These are phyloP conservation scores for Pseudobourletiella spinata DNA, from an alignment of 1,140 invertebrate genomes.

Conservation along the genomic window DNA sequence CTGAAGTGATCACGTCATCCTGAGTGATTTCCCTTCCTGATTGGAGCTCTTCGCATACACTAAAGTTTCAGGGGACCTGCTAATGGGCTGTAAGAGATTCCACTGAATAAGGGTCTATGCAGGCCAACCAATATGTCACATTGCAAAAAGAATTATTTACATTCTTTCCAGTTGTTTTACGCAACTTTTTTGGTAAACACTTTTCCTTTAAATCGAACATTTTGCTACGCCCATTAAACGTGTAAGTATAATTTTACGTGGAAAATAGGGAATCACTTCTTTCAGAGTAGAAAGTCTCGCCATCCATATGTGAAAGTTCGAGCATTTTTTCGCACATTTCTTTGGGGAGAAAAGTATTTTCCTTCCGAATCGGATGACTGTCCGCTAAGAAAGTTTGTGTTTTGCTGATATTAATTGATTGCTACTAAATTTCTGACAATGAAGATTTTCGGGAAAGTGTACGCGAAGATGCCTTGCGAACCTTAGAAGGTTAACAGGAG, in stretches of 20 bases:
- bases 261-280: slow-evolving; percentile 19
- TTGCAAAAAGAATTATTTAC: too few relatives aligned
- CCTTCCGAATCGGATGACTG: slow-evolving; percentile 34
- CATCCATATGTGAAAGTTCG: slow-evolving; percentile 43
- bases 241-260: slow-evolving; percentile 15
- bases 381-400: too few relatives aligned
- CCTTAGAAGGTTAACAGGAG: background rate
- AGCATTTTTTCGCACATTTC: slow-evolving; percentile 64
- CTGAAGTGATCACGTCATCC: too few relatives aligned
- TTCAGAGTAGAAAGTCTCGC: slow-evolving; percentile 16
- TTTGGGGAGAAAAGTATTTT: slow-evolving; percentile 52
- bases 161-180: too few relatives aligned
- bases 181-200: too few relatives aligned
- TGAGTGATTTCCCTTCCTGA: background rate
- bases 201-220: background rate
- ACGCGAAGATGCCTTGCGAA: background rate
- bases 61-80: slow-evolving; percentile 30
- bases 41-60: slow-evolving; percentile 6
- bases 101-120: too few relatives aligned
- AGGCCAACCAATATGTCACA: too few relatives aligned
- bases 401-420: too few relatives aligned
- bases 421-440: background rate
- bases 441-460: slow-evolving; percentile 14
- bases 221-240: background rate
- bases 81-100: too few relatives aligned